Evolutionary conservation across 2,888 invertebrate genomes (phyloP).

Genomic region (Agonopterix heracliana): DNA sequence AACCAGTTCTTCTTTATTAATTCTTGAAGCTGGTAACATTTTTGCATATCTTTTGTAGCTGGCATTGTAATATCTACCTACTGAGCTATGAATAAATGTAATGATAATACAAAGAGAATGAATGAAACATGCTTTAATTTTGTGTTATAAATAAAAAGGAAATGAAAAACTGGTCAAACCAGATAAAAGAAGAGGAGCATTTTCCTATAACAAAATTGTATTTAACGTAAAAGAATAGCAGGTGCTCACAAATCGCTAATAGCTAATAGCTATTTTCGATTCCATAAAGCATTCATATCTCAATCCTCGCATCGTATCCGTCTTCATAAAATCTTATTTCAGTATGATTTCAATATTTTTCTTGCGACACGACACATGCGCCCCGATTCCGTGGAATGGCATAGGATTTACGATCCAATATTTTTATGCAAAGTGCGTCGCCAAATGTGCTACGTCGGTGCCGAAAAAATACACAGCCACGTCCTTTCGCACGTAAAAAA

Average conservation of each 20-base stretch:
- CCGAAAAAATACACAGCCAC: conserved; percentile 64
- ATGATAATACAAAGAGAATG: no score
- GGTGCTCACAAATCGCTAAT: conserved; percentile 37
- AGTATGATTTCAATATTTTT: conserved; percentile 57
- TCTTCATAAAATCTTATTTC: conserved; percentile 55
- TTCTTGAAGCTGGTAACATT: background rate
- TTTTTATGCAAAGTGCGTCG: conserved; percentile 74
- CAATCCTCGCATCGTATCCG: conserved; percentile 47
- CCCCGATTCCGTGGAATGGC: conserved; percentile 49
- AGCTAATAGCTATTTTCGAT: conserved; percentile 32
- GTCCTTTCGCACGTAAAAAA: conserved; percentile 73
- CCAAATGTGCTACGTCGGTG: conserved; percentile 67
- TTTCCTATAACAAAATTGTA: no score
- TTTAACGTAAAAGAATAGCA: conserved; percentile 13
- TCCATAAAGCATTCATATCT: conserved; percentile 45
- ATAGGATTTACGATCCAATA: conserved; percentile 70
- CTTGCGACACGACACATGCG: conserved; percentile 60
- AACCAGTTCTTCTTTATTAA: conserved; percentile 17
- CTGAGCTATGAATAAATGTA: no score
- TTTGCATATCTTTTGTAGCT: background rate
- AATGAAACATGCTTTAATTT: no score
- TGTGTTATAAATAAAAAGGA: background rate
- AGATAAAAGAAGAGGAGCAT: background rate
- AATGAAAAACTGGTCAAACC: background rate
- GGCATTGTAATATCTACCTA: no score